Evolutionary conservation across 2,797 vertebrate genomes (phyloP), one percentile per base, ranked within the genome.

Genomic region (Anableps anableps): DNA sequence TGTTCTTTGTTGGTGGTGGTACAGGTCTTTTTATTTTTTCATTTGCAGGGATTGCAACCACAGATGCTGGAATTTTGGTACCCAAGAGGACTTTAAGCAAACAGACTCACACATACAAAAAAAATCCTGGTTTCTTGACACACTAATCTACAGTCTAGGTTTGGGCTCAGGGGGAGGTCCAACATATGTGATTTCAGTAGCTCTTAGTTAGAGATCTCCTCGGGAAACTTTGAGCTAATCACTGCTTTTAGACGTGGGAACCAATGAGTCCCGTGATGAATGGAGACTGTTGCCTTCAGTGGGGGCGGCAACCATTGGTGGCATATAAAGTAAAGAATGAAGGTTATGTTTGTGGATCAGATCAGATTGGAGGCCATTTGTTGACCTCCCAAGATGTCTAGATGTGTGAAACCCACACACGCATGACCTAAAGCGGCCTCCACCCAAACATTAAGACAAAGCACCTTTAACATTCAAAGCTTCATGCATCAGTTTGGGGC

Each of bases 291-390:
- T 77, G 72, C 80, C 68, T 29, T 29, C n/a, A 47, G 41, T 9
- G 43, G 68, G 68, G 68, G 43, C 51, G 34, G 36, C 76, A 70
- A 68, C 55, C 29, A 7, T 45, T 72, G 81, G 74, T 60, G 77
- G 9, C 1, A 75, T 41, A 64, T 62, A 0, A 41, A 80, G 77
- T 87, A 83, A 83, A 89, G 83, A 84, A 86, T 31, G 45, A 89
- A 75, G 88, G 81, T 81, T 70, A 72, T 90, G 84, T 91, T 90
- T 92, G 81, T 75, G 81, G 90, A 93, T 86, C 78, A 79, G 83
- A 90, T 89, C 88, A 74, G 72, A 81, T 41, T 48, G 55, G 80
- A 78, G 86, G 78, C 86, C 77, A 79, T 80, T 45, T 5, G 1
- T 38, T 72, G 36, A 79, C 80, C 74, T 58, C 87, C 78, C 74